Percentiles rank a stretch among this genome's conserved stretches.
These are phyloP conservation scores for Macrobrachium rosenbergii DNA, from an alignment of 1,140 invertebrate genomes.

Conservation along the genomic window DNA sequence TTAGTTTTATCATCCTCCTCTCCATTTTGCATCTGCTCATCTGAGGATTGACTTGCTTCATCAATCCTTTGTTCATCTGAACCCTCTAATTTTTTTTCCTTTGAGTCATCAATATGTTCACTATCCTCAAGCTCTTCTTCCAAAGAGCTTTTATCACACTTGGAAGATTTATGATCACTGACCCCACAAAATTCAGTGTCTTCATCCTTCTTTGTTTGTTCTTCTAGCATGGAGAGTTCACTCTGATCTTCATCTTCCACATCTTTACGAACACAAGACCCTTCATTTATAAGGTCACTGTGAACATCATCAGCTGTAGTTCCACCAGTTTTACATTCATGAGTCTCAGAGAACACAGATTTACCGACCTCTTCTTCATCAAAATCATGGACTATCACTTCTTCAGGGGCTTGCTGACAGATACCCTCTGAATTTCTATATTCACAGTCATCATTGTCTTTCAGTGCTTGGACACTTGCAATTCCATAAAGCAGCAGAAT, in stretches of 20 bases:
- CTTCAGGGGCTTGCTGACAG: neutral
- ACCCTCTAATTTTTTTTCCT: neutral
- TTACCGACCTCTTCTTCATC: neutral
- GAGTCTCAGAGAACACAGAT: neutral
- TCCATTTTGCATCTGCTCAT: conserved; percentile 1
- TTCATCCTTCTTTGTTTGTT: conserved; percentile 2
- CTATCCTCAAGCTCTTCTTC: no score
- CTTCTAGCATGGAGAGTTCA: conserved; percentile 30
- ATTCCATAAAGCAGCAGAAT: neutral
- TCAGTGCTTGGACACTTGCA: neutral
- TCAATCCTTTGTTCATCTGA: neutral
- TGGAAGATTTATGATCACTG: neutral
- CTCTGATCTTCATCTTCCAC: conserved; percentile 38
- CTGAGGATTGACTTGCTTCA: neutral
- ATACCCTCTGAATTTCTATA: neutral
- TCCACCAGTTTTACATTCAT: neutral
- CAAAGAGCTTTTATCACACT: neutral
- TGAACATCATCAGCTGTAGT: no score
- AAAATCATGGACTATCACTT: neutral
- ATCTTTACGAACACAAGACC: no score
- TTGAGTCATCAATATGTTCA: no score
- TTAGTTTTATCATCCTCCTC: neutral
- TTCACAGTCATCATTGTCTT: neutral
- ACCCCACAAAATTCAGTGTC: neutral
- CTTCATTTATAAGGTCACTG: no score